Conservation (phyloP, 2,113 vertebrate species). For the Nycticryphes semicollaris region DNA sequence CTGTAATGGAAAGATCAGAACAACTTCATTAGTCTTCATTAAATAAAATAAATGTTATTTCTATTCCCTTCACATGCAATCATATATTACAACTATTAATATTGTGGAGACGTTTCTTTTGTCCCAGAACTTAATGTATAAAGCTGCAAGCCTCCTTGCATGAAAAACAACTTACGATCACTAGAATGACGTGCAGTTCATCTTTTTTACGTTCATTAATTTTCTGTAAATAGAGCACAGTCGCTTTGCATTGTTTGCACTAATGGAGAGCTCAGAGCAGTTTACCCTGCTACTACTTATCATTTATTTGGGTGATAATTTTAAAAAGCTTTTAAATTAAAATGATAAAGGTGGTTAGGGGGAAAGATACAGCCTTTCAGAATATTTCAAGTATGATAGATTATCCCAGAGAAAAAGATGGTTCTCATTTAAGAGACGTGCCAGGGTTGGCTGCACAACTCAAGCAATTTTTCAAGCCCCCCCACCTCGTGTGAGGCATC, state of each 20-base stretch:
- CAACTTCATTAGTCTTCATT: conserved; percentile 68
- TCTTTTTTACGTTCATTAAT: conserved; percentile 51
- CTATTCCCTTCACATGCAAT: conserved; percentile 59
- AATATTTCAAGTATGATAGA: conserved; percentile 32
- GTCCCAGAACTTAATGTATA: conserved; percentile 42
- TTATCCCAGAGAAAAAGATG: background rate
- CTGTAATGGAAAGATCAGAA: conserved; percentile 58
- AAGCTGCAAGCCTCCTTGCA: conserved; percentile 28
- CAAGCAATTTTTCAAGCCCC: background rate
- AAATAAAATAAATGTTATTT: conserved; percentile 65
- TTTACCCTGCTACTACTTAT: conserved; percentile 30
- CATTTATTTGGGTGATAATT: conserved; percentile 44
- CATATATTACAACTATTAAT: conserved; percentile 54
- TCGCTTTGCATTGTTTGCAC: conserved; percentile 27
- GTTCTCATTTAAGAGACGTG: background rate
- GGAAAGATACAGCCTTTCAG: conserved; percentile 15
- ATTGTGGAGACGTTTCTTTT: conserved; percentile 45
- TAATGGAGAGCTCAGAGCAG: conserved; percentile 47
- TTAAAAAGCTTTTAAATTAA: conserved; percentile 65
- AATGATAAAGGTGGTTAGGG: conserved; percentile 27
- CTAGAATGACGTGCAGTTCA: conserved; percentile 13
- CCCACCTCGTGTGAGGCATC: background rate
- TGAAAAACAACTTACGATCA: conserved; percentile 52
- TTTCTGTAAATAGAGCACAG: conserved; percentile 50
- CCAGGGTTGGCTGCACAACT: background rate